These are phyloP conservation scores for Hormiphora californensis DNA, from an alignment of 37 sponge, comb jelly and placozoan genomes.

Conservation along the genomic window DNA sequence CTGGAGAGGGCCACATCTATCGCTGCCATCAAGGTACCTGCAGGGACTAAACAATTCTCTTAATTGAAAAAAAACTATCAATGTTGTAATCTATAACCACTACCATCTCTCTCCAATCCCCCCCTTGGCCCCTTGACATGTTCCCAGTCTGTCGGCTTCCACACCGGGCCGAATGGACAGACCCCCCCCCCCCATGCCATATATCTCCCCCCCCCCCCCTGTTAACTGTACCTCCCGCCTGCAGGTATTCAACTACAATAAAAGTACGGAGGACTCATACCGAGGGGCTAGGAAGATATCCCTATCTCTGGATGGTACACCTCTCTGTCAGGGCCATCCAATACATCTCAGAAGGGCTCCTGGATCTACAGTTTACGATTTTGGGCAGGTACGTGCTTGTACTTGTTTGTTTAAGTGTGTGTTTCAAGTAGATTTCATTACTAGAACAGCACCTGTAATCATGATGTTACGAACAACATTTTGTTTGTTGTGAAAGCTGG, in stretches of 20 bases:
- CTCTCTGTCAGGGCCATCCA: conserved; percentile 47
- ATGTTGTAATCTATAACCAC: no score
- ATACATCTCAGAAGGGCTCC: conserved; percentile 68
- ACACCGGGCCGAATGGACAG: no score
- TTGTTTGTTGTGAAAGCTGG: no score
- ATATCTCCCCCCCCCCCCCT: no score
- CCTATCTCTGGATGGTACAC: conserved; percentile 62
- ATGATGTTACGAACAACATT: no score
- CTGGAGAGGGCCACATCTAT: not conserved
- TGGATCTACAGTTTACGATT: conserved; percentile 78
- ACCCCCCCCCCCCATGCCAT: no score
- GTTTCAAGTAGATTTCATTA: not conserved
- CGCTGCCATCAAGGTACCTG: conserved; percentile 15
- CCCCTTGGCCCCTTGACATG: no score
- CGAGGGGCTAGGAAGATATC: conserved; percentile 68
- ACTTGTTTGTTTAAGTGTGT: not conserved
- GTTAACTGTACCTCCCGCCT: conserved; percentile 54
- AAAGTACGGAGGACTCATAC: conserved; percentile 79
- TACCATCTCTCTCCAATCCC: no score
- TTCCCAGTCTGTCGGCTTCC: no score
- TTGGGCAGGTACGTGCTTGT: conserved; percentile 58
- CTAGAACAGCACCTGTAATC: no score
- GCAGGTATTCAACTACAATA: conserved; percentile 88
- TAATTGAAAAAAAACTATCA: no score
- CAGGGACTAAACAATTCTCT: no score